Evolutionary conservation across 2,797 vertebrate species (phyloP).

Genomic region (Antrozous pallidus): DNA sequence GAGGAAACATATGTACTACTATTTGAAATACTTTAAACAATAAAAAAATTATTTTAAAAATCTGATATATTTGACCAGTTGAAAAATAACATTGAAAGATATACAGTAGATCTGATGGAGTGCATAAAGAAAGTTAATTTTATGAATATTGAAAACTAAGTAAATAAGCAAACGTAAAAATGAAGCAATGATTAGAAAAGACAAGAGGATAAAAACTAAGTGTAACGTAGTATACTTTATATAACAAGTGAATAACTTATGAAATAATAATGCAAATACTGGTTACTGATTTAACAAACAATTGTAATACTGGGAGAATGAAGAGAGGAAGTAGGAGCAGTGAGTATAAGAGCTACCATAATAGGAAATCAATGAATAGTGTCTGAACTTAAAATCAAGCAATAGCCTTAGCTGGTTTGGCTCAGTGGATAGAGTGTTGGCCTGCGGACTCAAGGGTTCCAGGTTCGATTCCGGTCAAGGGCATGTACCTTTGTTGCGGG

Average conservation of each 20-base stretch:
- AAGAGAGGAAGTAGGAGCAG: neutral
- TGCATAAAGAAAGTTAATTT: neutral
- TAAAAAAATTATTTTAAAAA: too few species aligned
- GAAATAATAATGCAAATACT: neutral
- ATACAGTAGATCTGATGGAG: neutral
- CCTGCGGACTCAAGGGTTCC: too few species aligned
- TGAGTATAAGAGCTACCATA: neutral
- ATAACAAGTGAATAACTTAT: neutral
- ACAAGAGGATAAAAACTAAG: neutral
- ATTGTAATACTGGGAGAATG: neutral
- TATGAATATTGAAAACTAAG: neutral
- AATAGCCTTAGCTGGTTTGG: too few species aligned
- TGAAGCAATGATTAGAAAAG: neutral
- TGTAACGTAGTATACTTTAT: neutral
- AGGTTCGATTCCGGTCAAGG: too few species aligned
- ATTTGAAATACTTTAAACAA: too few species aligned
- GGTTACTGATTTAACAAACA: neutral
- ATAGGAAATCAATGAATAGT: neutral
- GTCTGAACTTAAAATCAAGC: neutral
- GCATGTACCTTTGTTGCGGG: too few species aligned
- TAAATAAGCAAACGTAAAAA: slow-evolving; percentile 20
- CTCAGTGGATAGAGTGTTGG: too few species aligned
- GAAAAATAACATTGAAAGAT: neutral
- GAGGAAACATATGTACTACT: too few species aligned
- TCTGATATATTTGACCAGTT: neutral